A percentile compares a stretch with the other conserved stretches of the same genome.
These are phyloP conservation scores for Rhagoletis pomonella DNA, from an alignment of 1,140 invertebrate species.

Conservation along the genomic window DNA sequence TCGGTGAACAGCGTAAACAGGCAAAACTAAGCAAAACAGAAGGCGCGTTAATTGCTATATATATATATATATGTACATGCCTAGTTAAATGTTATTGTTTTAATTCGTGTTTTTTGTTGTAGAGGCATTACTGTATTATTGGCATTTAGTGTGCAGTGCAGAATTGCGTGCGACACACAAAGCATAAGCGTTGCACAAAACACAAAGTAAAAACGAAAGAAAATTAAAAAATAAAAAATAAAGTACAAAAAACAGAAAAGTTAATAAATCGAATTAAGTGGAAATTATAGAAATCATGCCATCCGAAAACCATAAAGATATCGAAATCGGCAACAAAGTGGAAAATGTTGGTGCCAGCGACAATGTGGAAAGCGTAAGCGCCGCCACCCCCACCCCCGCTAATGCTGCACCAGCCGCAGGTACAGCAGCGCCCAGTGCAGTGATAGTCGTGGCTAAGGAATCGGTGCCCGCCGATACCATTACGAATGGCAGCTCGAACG, in stretches of 20 bases:
- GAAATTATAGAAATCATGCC: slow-evolving; percentile 45
- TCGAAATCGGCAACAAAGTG: slow-evolving; percentile 47
- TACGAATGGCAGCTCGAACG: slow-evolving; percentile 17
- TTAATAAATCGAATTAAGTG: slow-evolving; percentile 41
- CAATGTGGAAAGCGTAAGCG: slow-evolving; percentile 28
- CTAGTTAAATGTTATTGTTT: neutral
- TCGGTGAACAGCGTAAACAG: neutral
- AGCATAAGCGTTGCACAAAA: slow-evolving; percentile 36
- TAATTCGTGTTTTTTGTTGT: neutral
- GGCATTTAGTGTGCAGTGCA: slow-evolving; percentile 24
- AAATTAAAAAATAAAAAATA: neutral
- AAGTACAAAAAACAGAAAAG: neutral
- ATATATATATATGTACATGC: too few species aligned
- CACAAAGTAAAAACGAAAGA: too few species aligned
- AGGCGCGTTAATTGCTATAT: slow-evolving; percentile 27
- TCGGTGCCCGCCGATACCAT: neutral
- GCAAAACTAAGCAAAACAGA: slow-evolving; percentile 25
- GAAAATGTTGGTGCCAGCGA: slow-evolving; percentile 42
- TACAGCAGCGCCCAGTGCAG: neutral
- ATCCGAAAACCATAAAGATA: slow-evolving; percentile 41
- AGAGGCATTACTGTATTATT: neutral
- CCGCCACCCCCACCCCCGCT: neutral
- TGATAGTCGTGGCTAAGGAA: neutral
- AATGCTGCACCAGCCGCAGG: neutral
- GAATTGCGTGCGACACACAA: slow-evolving; percentile 46